These are phyloP conservation scores for Phrynosoma platyrhinos DNA, from an alignment of 2,113 vertebrate genomes.

Conservation along the genomic window DNA sequence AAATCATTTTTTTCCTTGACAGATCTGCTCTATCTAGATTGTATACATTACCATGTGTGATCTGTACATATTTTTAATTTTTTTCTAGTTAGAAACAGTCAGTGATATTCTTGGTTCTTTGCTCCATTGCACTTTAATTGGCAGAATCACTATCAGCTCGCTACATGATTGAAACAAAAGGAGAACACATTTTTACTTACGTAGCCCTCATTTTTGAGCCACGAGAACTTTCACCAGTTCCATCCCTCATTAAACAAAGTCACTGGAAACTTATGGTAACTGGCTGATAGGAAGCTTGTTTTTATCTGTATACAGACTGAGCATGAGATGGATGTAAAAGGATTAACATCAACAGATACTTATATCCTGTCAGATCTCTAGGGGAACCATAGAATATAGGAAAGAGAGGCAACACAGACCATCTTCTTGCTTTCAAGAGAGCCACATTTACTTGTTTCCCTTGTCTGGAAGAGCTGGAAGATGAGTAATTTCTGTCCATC, in stretches of 20 bases:
- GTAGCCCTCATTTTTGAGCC: background rate
- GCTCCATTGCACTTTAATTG: background rate
- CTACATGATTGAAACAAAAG: background rate
- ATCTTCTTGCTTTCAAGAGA: background rate
- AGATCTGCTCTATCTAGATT: background rate
- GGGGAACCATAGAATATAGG: background rate
- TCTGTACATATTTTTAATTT: too few relatives aligned
- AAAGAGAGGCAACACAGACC: background rate
- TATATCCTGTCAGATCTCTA: background rate
- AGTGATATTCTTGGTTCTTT: background rate
- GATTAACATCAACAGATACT: background rate
- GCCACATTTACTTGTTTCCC: background rate
- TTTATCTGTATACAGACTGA: background rate
- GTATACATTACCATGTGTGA: background rate
- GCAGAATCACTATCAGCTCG: background rate
- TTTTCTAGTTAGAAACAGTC: background rate
- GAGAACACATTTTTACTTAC: background rate
- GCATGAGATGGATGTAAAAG: background rate
- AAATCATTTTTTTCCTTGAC: background rate
- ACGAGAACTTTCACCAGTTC: background rate
- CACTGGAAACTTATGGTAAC: background rate
- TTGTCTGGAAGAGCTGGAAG: background rate
- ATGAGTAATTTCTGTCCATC: background rate
- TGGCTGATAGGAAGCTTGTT: background rate
- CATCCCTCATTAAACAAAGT: background rate